Evolutionary conservation across 2,797 vertebrate species (phyloP).

Genomic region (Petrocephalus sullivani): DNA sequence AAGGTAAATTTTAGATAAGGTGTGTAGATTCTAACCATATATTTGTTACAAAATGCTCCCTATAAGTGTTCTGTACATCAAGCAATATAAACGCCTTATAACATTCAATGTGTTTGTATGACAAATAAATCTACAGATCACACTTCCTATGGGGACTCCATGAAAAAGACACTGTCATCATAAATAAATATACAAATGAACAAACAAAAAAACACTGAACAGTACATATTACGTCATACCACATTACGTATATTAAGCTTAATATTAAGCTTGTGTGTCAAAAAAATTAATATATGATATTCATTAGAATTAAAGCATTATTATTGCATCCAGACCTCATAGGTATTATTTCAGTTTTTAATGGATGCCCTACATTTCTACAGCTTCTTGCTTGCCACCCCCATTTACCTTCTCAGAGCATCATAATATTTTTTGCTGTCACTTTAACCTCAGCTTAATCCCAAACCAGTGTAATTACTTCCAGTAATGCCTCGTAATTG

Average conservation of each 20-base stretch:
- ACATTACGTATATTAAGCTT: neutral
- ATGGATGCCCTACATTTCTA: neutral
- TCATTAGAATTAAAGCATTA: neutral
- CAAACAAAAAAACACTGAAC: neutral
- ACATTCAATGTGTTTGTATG: neutral
- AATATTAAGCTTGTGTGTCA: neutral
- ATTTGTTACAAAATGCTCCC: neutral
- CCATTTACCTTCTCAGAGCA: neutral
- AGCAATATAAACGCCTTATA: neutral
- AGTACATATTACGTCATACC: neutral
- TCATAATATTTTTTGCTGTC: neutral
- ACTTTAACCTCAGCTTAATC: neutral
- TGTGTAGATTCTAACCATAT: neutral
- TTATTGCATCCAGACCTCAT: neutral
- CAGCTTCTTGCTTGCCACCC: neutral
- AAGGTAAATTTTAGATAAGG: neutral
- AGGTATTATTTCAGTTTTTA: neutral
- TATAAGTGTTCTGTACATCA: neutral
- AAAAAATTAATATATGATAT: neutral
- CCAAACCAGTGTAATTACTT: neutral
- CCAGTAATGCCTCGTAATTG: neutral
- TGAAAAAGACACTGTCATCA: neutral
- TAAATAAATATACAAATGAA: neutral
- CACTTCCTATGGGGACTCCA: neutral
- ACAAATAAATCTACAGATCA: neutral